Evolutionary conservation across 1,140 invertebrate species (phyloP), one percentile per base, ranked within the genome.

Genomic region (Bilobella aurantiaca): DNA sequence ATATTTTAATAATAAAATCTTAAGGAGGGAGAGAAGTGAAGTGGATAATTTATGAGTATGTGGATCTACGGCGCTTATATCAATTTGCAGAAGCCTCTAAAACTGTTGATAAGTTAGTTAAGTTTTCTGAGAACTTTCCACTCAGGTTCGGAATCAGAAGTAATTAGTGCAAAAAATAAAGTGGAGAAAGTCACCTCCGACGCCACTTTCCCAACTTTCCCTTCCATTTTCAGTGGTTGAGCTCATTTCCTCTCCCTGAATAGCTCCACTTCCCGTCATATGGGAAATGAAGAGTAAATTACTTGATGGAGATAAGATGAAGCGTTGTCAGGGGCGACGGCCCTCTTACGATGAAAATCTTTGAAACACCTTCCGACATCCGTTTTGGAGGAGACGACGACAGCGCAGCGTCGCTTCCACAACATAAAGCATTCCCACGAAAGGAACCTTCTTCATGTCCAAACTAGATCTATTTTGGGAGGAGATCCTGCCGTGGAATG

Each of bases 281-380:
- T 23, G 49, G 49, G 49, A 53, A 53, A 53, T 53, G 49, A 53
- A 23, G 23, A 23, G 12, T 53, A 53, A 23, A 53, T 53, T 53
- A 53, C 49, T 53, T 23, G 21, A 42, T 8, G 49, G 23, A 53
- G 49, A 53, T 53, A 53, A 53, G 49, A n/a, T n/a, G n/a, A n/a
- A n/a, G n/a, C n/a, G n/a, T 53, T 53, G 49, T 53, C 23, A 53
- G 8, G 12, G 23, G 18, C 34, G 34, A n/a, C n/a, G n/a, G n/a
- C n/a, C n/a, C n/a, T n/a, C n/a, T n/a, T 42, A 18, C 18, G 34
- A 42, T 42, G 34, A 18, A 18, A 42, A 42, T 42, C 34, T 12
- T n/a, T n/a, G n/a, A n/a, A n/a, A n/a, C n/a, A n/a, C n/a, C n/a
- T n/a, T n/a, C n/a, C n/a, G n/a, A n/a, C n/a, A n/a, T n/a, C n/a